Base-by-base conservation (phyloP, 2,888 invertebrate genomes). In the Carabus problematicus region DNA sequence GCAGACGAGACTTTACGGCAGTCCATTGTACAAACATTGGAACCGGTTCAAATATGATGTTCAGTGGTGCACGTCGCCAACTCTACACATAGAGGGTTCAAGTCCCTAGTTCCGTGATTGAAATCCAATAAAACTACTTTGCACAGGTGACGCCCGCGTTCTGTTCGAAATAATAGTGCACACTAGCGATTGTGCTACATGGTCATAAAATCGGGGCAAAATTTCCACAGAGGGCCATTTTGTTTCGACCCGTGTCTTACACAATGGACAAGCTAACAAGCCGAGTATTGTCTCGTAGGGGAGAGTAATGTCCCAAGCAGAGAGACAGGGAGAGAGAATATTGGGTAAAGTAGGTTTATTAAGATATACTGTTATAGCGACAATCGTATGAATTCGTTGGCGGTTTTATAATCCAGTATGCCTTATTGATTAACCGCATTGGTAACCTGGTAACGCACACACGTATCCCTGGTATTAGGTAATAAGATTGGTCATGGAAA, bases 151-250 rank as follows among this genome's bases (percentile, higher is more conserved):
- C 66, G 66, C 45, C 29, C 66, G 29, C 14, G 45, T 11, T 47
- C 64, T 45, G 47, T 49, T 41, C 49, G 63, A 40, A 64, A 47
- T 59, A 58, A 66, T 49, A 56, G 60, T 60, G 60, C n/a, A n/a
- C n/a, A n/a, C n/a, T n/a, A 59, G 41, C 60, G 49, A 67, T 67
- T 67, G 67, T 67, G 54, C 29, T 43, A 60, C 64, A 56, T 7
- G 59, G 43, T 18, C 49, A 60, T 67, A 67, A 67, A 67, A 49
- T 49, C 52, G 16, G 12, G n/a, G 58, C 42, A 60, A 60, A 67
- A 54, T 60, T 67, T 60, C 67, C 67, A 60, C 54, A 52, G 60
- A 67, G 67, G 60, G 67, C 67, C 67, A 67, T 67, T 67, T 67
- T 60, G 59, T 49, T 60, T 58, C 47, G 54, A 11, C 3, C 52